These are phyloP conservation scores for Erebia aethiops DNA, from an alignment of 2,888 invertebrate genomes.

Conservation along the genomic window DNA sequence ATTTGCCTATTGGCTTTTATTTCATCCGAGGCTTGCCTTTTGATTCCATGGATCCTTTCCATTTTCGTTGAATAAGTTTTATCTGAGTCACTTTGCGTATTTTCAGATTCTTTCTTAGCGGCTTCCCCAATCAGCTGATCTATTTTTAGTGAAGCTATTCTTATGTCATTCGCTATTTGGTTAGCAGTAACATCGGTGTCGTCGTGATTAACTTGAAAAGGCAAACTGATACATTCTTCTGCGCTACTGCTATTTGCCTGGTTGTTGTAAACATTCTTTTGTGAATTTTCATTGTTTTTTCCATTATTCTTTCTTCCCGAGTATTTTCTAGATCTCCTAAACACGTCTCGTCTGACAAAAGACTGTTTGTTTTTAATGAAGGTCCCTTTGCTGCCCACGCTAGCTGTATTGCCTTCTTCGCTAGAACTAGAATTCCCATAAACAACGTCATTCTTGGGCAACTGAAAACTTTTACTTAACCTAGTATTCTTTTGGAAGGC, in stretches of 20 bases:
- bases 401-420: constrained; percentile 76
- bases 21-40: constrained; percentile 75
- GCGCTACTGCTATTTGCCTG: constrained; percentile 73
- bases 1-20: constrained; percentile 75
- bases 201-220: constrained; percentile 80
- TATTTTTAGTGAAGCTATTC: constrained; percentile 81
- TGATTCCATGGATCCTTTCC: constrained; percentile 83
- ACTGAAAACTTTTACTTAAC: constrained; percentile 78
- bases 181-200: constrained; percentile 81
- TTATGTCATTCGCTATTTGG: constrained; percentile 82
- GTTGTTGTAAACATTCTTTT: constrained; percentile 62
- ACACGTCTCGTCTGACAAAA: constrained; percentile 76
- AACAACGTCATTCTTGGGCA: constrained; percentile 73
- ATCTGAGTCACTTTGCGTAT: constrained; percentile 66
- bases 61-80: constrained; percentile 81
- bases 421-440: constrained; percentile 79
- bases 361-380: constrained; percentile 84
- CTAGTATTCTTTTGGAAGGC: constrained; percentile 81
- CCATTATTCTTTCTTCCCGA: constrained; percentile 74
- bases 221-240: constrained; percentile 75
- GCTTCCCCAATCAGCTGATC: constrained; percentile 79
- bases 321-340: constrained; percentile 77
- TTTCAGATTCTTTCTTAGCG: constrained; percentile 59
- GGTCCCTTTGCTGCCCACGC: constrained; percentile 73
- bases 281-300: constrained; percentile 62